These are phyloP conservation scores for Penaeus japonicus DNA, from an alignment of 1,140 invertebrate species.

Conservation along the genomic window DNA sequence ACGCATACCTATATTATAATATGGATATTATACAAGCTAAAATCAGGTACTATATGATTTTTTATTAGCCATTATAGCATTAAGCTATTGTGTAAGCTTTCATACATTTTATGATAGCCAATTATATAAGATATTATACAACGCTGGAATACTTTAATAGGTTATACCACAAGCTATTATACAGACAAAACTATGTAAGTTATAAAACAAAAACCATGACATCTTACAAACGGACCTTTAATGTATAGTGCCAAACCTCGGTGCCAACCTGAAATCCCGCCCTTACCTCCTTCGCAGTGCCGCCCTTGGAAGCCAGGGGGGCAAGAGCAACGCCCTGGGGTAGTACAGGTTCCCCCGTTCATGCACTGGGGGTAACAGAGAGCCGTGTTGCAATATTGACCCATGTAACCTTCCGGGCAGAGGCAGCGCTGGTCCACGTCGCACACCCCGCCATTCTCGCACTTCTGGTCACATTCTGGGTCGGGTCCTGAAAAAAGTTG, in stretches of 20 bases:
- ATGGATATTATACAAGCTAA: too few relatives aligned
- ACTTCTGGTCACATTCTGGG: conserved; percentile 86
- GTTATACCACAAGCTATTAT: too few relatives aligned
- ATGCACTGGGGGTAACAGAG: conserved; percentile 91
- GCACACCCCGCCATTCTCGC: conserved; percentile 82
- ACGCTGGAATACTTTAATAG: too few relatives aligned
- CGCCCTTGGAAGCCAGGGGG: conserved; percentile 86
- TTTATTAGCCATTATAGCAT: too few relatives aligned
- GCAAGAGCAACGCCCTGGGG: conserved; percentile 86
- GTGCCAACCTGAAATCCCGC: background rate
- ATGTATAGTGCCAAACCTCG: background rate
- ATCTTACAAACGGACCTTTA: too few relatives aligned
- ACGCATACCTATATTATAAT: background rate
- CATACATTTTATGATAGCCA: too few relatives aligned
- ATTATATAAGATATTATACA: too few relatives aligned
- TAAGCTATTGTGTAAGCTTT: too few relatives aligned
- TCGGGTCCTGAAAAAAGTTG: conserved; percentile 74
- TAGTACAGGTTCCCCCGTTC: conserved; percentile 89
- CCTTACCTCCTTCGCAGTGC: conserved; percentile 88
- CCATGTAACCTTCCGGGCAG: conserved; percentile 88
- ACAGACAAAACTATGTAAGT: too few relatives aligned
- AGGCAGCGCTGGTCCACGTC: conserved; percentile 82
- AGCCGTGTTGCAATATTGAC: conserved; percentile 85
- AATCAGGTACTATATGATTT: too few relatives aligned
- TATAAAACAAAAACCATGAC: too few relatives aligned